Conservation (phyloP, 1,140 invertebrate species). For the Brachionus angularis region DNA sequence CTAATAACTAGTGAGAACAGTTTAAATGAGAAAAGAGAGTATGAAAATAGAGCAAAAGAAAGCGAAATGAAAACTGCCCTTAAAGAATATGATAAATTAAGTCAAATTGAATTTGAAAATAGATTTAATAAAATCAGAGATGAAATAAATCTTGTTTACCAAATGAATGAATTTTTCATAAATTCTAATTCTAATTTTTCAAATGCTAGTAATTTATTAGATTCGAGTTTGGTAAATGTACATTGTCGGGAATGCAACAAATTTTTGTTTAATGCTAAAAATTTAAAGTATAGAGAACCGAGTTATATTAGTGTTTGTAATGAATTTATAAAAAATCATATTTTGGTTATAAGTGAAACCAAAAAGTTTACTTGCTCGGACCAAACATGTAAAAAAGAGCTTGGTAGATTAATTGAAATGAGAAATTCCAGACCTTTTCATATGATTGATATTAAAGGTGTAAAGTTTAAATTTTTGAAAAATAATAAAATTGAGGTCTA, state of each 20-base stretch:
- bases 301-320: background rate
- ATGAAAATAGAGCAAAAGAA: slow-evolving; percentile 43
- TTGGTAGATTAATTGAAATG: background rate
- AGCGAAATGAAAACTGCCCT: slow-evolving; percentile 34
- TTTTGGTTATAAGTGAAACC: background rate
- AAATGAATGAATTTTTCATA: too few relatives aligned
- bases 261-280: slow-evolving; percentile 2
- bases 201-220: background rate
- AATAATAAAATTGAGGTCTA: background rate
- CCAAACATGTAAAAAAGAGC: slow-evolving; percentile 3
- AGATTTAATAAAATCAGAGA: background rate
- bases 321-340: background rate
- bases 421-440: background rate
- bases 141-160: background rate
- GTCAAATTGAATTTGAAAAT: background rate
- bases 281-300: background rate
- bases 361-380: background rate
- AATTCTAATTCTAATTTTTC: background rate
- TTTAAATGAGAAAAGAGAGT: slow-evolving; percentile 35
- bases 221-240: background rate
- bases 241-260: slow-evolving; percentile 8
- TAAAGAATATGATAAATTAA: background rate
- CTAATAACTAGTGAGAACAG: slow-evolving; percentile 38
- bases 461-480: background rate
- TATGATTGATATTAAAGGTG: slow-evolving; percentile 12